These are phyloP conservation scores for Entelurus aequoreus DNA, from an alignment of 2,113 vertebrate species.

Conservation along the genomic window DNA sequence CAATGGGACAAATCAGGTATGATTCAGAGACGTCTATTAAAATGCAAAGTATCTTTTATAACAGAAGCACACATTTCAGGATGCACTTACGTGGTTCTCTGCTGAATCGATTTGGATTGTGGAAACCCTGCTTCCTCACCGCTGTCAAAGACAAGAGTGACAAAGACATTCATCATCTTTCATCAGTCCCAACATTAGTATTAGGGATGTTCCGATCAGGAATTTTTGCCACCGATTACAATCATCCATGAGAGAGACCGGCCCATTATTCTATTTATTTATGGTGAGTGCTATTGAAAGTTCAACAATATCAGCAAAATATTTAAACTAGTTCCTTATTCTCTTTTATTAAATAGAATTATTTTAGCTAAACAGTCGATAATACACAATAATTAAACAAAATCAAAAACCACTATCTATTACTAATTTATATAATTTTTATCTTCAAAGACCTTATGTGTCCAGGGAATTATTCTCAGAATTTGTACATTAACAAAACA, in stretches of 20 bases:
- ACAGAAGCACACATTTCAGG: background rate
- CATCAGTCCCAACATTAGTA: background rate
- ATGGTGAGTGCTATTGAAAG: too few species aligned
- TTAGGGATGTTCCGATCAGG: background rate
- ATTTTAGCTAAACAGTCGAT: too few species aligned
- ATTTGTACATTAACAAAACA: too few species aligned
- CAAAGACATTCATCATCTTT: background rate
- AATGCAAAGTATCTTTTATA: background rate
- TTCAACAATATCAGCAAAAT: too few species aligned
- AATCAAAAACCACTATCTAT: too few species aligned
- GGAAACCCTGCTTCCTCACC: slow-evolving; percentile 73
- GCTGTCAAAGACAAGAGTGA: slow-evolving; percentile 48
- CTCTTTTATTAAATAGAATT: too few species aligned
- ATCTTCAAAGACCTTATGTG: background rate
- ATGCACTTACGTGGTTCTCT: slow-evolving; percentile 75
- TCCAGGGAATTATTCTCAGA: slow-evolving; percentile 5
- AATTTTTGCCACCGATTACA: background rate
- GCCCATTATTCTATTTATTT: too few species aligned
- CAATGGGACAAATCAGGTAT: rapidly evolving
- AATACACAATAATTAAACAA: too few species aligned
- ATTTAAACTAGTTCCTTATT: too few species aligned
- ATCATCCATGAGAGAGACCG: too few species aligned
- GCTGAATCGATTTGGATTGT: slow-evolving; percentile 78
- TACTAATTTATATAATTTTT: background rate
- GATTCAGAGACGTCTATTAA: background rate